Conservation (phyloP, 2,113 vertebrate genomes). For the Malurus elegans region DNA sequence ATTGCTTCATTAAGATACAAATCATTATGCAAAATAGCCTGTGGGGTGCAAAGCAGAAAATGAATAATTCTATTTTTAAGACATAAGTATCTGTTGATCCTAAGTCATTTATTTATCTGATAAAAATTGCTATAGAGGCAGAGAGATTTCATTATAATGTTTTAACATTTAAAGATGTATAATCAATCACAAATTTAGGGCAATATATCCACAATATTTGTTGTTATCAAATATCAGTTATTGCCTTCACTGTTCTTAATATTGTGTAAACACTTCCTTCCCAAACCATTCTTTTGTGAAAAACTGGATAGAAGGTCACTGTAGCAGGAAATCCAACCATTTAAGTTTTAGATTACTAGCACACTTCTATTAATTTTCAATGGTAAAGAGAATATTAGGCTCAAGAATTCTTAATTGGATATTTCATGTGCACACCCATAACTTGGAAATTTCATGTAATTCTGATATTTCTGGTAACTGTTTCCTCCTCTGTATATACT, state of each 20-base stretch:
- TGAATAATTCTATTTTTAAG: not conserved
- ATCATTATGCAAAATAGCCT: not conserved
- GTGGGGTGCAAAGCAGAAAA: not conserved
- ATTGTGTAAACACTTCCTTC: not conserved
- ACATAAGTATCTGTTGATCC: not conserved
- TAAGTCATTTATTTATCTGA: not conserved
- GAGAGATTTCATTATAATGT: not conserved
- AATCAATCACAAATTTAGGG: not conserved
- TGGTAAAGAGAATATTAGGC: not conserved
- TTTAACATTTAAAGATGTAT: not conserved
- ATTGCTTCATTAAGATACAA: not conserved
- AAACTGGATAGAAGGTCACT: not conserved
- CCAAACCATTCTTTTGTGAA: not conserved
- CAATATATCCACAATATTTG: not conserved
- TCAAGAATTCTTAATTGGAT: not conserved
- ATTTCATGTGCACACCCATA: not conserved
- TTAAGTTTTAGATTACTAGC: not conserved
- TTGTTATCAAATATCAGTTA: not conserved
- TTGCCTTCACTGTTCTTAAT: not conserved
- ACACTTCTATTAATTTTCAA: not conserved
- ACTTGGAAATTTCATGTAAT: not conserved
- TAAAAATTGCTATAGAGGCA: not conserved
- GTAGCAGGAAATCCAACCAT: not conserved
- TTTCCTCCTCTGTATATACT: not conserved
- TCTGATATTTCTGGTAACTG: not conserved